phyloP scores from a whole-genome alignment of 2,797 vertebrate species.

The Notamacropus eugenii region DNA sequence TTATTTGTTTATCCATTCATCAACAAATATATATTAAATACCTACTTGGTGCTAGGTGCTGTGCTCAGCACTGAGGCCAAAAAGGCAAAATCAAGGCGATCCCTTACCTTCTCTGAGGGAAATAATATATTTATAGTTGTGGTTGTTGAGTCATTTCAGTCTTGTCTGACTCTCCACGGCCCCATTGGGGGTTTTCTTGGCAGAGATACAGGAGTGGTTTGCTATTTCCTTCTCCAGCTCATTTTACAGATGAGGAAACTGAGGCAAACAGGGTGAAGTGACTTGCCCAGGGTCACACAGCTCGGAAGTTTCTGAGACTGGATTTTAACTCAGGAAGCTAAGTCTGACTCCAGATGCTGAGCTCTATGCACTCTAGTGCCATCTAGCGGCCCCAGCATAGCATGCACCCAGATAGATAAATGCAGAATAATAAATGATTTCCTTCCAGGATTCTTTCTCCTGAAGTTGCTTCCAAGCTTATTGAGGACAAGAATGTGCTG shows the following conservation, averaged over 20 bases:
- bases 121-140: not conserved
- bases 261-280: not conserved
- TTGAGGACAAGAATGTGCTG: not conserved
- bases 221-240: not conserved
- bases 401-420: not conserved
- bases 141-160: too few relatives aligned
- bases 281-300: not conserved
- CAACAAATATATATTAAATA: not conserved
- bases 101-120: not conserved
- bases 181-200: not conserved
- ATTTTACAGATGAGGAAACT: not conserved
- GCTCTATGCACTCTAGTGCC: not conserved
- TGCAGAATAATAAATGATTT: not conserved
- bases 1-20: not conserved
- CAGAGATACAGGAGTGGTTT: not conserved
- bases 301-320: not conserved
- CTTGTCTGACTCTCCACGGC: not conserved
- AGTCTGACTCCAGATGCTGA: not conserved
- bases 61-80: not conserved
- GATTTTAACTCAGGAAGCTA: not conserved
- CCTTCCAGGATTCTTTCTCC: not conserved
- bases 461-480: not conserved
- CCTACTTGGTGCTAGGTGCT: not conserved
- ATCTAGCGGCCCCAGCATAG: not conserved
- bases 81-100: not conserved